phyloP scores from a whole-genome alignment of 2,113 vertebrate species.

The Coturnix japonica region DNA sequence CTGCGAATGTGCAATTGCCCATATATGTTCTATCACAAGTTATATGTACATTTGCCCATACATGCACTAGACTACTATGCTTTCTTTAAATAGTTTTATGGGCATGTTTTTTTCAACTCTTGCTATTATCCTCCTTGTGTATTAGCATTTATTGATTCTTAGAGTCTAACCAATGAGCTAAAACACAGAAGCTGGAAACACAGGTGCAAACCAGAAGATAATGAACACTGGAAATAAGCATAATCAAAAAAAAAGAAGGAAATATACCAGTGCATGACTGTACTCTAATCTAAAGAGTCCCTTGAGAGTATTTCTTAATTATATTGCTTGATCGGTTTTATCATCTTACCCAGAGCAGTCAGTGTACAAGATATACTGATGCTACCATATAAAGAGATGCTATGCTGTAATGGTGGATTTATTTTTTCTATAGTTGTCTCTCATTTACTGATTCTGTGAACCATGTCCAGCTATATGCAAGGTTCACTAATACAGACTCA shows the following conservation, averaged over 20 bases:
- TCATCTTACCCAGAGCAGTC: conserved; percentile 27
- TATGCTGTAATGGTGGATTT: conserved; percentile 47
- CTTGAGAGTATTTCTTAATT: conserved; percentile 63
- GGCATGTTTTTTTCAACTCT: background rate
- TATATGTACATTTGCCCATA: background rate
- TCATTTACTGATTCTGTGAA: background rate
- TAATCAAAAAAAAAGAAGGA: background rate
- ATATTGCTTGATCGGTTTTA: conserved; percentile 50
- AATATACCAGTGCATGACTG: conserved; percentile 71
- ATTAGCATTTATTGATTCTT: conserved; percentile 30
- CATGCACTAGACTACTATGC: background rate
- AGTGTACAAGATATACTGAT: background rate
- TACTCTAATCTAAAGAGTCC: conserved; percentile 57
- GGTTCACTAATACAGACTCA: background rate
- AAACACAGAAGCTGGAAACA: background rate
- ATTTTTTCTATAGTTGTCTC: background rate
- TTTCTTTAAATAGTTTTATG: conserved; percentile 6
- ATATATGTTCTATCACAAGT: background rate
- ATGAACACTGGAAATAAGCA: background rate
- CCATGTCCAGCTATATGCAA: background rate
- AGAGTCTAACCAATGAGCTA: conserved; percentile 19
- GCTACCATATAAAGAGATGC: conserved; percentile 64
- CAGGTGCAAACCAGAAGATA: background rate
- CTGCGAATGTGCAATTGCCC: background rate
- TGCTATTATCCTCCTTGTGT: background rate